Base-by-base conservation (phyloP, 2,888 invertebrate genomes). In the Megastigmus dorsalis region DNA sequence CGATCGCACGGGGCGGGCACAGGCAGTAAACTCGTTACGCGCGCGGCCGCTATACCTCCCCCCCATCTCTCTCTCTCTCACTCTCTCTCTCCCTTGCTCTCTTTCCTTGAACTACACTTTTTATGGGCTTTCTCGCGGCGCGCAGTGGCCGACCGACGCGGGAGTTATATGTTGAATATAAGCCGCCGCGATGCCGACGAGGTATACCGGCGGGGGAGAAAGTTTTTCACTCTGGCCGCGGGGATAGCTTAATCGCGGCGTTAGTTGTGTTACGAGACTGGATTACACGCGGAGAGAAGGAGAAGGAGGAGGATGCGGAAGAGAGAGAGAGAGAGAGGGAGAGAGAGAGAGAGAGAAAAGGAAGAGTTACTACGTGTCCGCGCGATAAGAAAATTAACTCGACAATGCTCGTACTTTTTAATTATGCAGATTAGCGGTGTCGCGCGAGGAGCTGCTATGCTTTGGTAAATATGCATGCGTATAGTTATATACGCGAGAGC, bases 1-100 rank as follows among this genome's bases (percentile, higher is more conserved):
- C 30, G 66, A 66, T 66, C 54, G 63, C 59, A 23, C 48, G n/a
- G n/a, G n/a, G n/a, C n/a, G n/a, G n/a, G n/a, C n/a, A n/a, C n/a
- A n/a, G n/a, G n/a, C n/a, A 23, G 57, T 68, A 59, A 68, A 68
- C 59, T 60, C 50, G 48, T 68, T 68, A 60, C 38, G 43, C 52
- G n/a, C 30, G 3, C n/a, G 23, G 0, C 18, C 1, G 10, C 10
- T 7, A 18, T 18, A 9, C 4, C 36, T 23, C 41, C 43, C n/a
- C 28, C 10, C 26, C 52, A 7, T 18, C 13, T 26, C 55, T 13
- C 55, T 48, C n/a, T n/a, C n/a, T n/a, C n/a, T n/a, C n/a, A n/a
- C n/a, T n/a, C n/a, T n/a, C n/a, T n/a, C n/a, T n/a, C n/a, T n/a
- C n/a, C n/a, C n/a, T n/a, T n/a, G n/a, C n/a, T n/a, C n/a, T n/a